Conservation (phyloP, 2,797 vertebrate genomes). For the Kryptopterus vitreolus region DNA sequence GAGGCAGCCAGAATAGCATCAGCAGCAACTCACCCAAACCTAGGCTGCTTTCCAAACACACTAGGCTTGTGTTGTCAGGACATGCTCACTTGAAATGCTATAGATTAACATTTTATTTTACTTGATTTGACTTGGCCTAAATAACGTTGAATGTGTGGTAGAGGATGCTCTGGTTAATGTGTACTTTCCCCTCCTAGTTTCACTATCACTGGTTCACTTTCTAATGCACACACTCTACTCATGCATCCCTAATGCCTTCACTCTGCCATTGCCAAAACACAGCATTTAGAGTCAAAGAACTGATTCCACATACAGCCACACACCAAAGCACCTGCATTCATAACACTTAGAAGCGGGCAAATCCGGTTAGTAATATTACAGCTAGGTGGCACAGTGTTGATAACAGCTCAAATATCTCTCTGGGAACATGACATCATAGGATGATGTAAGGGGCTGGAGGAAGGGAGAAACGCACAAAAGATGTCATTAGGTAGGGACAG, state of each 20-base stretch:
- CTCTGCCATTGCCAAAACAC: constrained; percentile 29
- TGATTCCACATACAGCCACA: constrained; percentile 50
- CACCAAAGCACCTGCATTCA: constrained; percentile 25
- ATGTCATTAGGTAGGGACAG: constrained; percentile 9
- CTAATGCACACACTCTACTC: constrained; percentile 54
- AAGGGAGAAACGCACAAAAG: constrained; percentile 37
- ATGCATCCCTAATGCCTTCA: constrained; percentile 57
- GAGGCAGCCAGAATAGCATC: constrained; percentile 63
- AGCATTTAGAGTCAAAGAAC: neutral
- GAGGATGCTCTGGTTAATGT: neutral
- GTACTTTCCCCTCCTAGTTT: constrained; percentile 37
- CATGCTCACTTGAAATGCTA: neutral
- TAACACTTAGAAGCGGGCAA: constrained; percentile 25
- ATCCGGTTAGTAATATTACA: constrained; percentile 34
- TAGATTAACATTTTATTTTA: neutral
- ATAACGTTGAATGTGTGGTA: constrained; percentile 15
- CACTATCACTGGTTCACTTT: constrained; percentile 41
- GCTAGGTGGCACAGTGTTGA: constrained; percentile 48
- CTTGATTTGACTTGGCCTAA: neutral
- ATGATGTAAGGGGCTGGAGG: constrained; percentile 34
- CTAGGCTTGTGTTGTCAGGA: constrained; percentile 11
- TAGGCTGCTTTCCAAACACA: constrained; percentile 32
- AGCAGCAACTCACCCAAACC: constrained; percentile 35
- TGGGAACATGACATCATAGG: constrained; percentile 55
- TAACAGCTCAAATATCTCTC: constrained; percentile 44